These are phyloP conservation scores for Mimumesa dahlbomi DNA, from an alignment of 2,888 invertebrate genomes.

Conservation along the genomic window DNA sequence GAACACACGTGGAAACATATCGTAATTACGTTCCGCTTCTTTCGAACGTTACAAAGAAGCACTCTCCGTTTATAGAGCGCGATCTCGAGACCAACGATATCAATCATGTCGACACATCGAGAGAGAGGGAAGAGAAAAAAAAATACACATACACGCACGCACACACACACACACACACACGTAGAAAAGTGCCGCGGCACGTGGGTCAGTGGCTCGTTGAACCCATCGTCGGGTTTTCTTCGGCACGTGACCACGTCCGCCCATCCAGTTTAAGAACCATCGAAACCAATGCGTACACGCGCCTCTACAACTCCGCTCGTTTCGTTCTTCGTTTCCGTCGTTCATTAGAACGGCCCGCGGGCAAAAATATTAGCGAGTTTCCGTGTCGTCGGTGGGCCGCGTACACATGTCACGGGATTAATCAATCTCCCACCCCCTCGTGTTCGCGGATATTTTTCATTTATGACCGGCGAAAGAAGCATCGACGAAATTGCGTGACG, in stretches of 20 bases:
- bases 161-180: too few relatives aligned
- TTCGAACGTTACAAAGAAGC: not conserved
- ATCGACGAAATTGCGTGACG: too few relatives aligned
- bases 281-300: slow-evolving; percentile 64
- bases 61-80: not conserved
- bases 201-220: slow-evolving; percentile 58
- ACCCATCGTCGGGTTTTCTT: slow-evolving; percentile 57
- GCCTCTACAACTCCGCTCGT: slow-evolving; percentile 60
- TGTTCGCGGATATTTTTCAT: slow-evolving; percentile 19
- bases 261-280: slow-evolving; percentile 73
- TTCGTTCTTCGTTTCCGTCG: slow-evolving; percentile 61
- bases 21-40: too few relatives aligned
- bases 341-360: slow-evolving; percentile 69
- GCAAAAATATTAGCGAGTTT: slow-evolving; percentile 55
- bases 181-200: slow-evolving; percentile 58
- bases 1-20: too few relatives aligned
- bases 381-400: slow-evolving; percentile 52
- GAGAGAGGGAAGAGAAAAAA: slow-evolving; percentile 47
- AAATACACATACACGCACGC: too few relatives aligned
- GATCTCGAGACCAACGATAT: slow-evolving; percentile 38
- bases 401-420: slow-evolving; percentile 65
- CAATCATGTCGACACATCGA: slow-evolving; percentile 61
- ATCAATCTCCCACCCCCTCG: slow-evolving; percentile 61
- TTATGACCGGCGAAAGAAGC: not conserved
- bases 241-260: slow-evolving; percentile 72